phyloP scores from a whole-genome alignment of 2,113 vertebrate genomes.

The Otis tarda region DNA sequence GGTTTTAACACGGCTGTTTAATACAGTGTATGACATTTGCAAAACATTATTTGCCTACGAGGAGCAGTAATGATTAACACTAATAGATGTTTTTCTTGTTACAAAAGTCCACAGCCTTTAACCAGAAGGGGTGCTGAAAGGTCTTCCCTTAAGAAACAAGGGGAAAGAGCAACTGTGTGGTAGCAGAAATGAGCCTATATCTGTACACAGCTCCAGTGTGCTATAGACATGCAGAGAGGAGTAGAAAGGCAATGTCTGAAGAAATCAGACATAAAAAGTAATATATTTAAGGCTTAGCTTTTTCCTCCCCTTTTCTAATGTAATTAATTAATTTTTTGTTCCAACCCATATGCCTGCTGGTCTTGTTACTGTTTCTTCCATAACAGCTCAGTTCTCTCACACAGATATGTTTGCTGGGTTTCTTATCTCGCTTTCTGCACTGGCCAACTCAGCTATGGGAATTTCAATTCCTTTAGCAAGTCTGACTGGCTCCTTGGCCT shows the following conservation, averaged over 20 bases:
- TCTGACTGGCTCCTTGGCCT: not conserved
- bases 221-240: not conserved
- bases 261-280: not conserved
- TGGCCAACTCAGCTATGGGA: not conserved
- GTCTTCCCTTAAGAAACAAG: not conserved
- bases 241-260: not conserved
- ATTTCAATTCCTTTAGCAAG: not conserved
- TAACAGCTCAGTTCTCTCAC: not conserved
- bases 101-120: not conserved
- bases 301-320: not conserved
- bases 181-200: not conserved
- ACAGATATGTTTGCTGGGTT: not conserved
- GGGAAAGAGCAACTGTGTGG: not conserved
- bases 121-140: not conserved
- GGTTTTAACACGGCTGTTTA: not conserved
- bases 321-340: not conserved
- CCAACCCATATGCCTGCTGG: not conserved
- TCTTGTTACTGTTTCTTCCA: not conserved
- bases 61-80: not conserved
- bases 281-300: not conserved
- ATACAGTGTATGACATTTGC: not conserved
- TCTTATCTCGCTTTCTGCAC: not conserved
- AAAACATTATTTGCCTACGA: not conserved
- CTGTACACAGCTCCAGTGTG: not conserved
- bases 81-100: not conserved